Conservation (phyloP, 2,888 invertebrate genomes). For the Agonopterix subpropinquella region DNA sequence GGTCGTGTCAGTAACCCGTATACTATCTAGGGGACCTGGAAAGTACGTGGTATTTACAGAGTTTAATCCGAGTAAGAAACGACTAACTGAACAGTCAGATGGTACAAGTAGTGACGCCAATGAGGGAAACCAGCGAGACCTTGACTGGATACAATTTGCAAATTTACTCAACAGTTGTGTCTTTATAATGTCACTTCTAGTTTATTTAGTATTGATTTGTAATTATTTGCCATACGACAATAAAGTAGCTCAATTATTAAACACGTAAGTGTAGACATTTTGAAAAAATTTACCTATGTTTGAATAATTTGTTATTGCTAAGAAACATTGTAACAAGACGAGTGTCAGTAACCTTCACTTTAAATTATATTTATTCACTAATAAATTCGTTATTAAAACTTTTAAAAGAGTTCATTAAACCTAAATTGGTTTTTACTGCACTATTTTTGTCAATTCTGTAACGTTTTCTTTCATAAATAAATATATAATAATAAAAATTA, state of each 20-base stretch:
- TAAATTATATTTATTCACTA: too few relatives aligned
- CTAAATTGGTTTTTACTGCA: too few relatives aligned
- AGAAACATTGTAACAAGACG: background rate
- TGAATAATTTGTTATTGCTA: too few relatives aligned
- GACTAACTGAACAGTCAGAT: constrained; percentile 30
- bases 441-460: too few relatives aligned
- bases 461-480: too few relatives aligned
- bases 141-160: constrained; percentile 61
- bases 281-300: too few relatives aligned
- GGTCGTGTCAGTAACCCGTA: constrained; percentile 42
- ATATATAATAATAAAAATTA: too few relatives aligned
- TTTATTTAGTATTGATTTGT: constrained; percentile 48
- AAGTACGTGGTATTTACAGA: constrained; percentile 62
- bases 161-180: constrained; percentile 51
- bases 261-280: background rate
- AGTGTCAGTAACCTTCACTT: background rate
- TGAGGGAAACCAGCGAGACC: constrained; percentile 22
- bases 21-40: constrained; percentile 48
- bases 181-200: constrained; percentile 40
- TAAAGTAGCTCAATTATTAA: constrained; percentile 9
- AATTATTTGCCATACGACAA: constrained; percentile 50
- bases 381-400: too few relatives aligned
- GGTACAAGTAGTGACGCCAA: constrained; percentile 15
- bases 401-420: too few relatives aligned
- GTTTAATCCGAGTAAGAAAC: constrained; percentile 51